Evolutionary conservation across 2,113 vertebrate species (phyloP), one percentile per base, ranked within the genome.

Genomic region (Neotoma lepida): DNA sequence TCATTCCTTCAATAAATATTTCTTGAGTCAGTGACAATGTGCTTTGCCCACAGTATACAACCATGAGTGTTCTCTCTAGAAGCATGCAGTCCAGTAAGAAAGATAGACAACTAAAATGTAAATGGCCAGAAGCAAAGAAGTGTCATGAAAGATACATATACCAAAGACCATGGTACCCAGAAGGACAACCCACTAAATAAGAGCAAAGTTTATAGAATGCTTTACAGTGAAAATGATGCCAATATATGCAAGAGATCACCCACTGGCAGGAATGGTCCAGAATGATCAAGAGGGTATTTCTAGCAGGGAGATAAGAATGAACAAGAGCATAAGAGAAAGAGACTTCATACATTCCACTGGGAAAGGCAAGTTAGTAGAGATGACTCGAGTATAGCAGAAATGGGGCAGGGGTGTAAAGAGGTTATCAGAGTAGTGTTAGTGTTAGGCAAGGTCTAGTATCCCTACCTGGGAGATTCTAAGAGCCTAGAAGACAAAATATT

Each of bases 401-500:
- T 44, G 13, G 70, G 54, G 30, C 51, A 90, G 61, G 61, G 90
- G 1, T 51, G 76, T 86, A 88, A 56, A 88, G 17, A 91, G 26
- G 39, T 68, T 89, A 63, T 39, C 64, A 88, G 24, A 9, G 9
- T 74, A 78, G 41, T 41, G 70, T 76, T 74, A 78, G 41, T 41
- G 70, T 76, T 44, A 76, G 58, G 30, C 74, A 94, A 88, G 12
- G 5, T 49, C 39, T 85, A 78, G 2, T 93, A 78, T 91, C 30
- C 35, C n/a, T 88, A 2, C 6, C 76, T 15, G 85, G 63, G 76
- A 73, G n/a, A 88, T 88, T 91, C 33, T 46, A 85, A 85, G 63
- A 80, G 46, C 4, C 63, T 86, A 81, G 33, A 9, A 89, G 80
- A 80, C 17, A 88, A 88, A 88, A 91, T 91, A 73, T 89, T 96